Evolutionary conservation across 2,888 invertebrate genomes (phyloP), one percentile per base, ranked within the genome.

Genomic region (Leptopilina myrica): DNA sequence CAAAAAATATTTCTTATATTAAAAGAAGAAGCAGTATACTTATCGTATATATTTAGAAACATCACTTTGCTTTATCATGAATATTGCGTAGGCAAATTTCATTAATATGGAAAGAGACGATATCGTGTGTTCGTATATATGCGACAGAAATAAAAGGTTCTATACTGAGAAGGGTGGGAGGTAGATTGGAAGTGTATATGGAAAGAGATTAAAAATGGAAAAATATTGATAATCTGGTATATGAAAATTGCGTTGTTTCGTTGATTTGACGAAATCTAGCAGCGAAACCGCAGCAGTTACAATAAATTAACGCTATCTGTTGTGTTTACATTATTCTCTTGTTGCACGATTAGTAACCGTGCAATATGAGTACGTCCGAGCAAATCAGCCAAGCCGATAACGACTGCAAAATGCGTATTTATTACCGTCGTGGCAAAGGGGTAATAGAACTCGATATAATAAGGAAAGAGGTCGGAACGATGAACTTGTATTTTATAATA

Each of bases 261-360:
- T 82, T 85, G 87, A 87, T 87, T 87, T 85, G 83, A 78, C 80
- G 59, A 80, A 84, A 84, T 85, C 84, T 62, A 87, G 84, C 76
- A 87, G 84, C 76, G 78, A 83, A 79, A 81, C 49, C 73, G 20
- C 20, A 56, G 56, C 86, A 85, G 81, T 85, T 85, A 86, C 86
- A 86, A 90, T 89, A 90, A 90, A 89, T 90, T 88, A 87, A 84
- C 83, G 86, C 87, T 90, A 90, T 90, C 89, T 33, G 83, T 82
- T 82, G 84, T 89, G 88, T 89, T 89, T 90, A 89, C 89, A 87
- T 88, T 88, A 87, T 87, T 88, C 89, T 89, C 90, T 89, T 88
- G 89, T 89, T 87, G 86, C 85, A 80, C 86, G 89, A 91, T 90
- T 90, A 89, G 85, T 85, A 88, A 89, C 89, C 89, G 87, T 82